Conservation (phyloP, 2,113 vertebrate species). For the Lepisosteus osseus region DNA sequence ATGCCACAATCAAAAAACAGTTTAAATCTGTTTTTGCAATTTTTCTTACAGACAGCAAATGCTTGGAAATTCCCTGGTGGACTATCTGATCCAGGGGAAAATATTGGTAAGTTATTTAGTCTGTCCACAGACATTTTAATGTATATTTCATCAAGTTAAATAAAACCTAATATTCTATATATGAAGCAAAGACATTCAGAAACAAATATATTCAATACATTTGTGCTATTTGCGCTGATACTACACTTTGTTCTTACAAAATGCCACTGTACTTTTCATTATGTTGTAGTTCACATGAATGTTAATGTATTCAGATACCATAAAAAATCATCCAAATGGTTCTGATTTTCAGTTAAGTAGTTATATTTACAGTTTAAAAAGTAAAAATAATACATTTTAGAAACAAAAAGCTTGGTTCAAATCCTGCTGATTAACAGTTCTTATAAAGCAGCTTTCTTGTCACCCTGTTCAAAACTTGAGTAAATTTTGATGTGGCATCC, state of each 20-base stretch:
- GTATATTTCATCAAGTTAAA: conserved; percentile 13
- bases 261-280: not conserved
- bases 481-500: too few relatives aligned
- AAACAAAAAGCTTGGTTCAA: too few relatives aligned
- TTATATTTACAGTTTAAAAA: not conserved
- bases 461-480: too few relatives aligned
- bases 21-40: conserved; percentile 8
- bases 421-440: too few relatives aligned
- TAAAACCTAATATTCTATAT: conserved; percentile 14
- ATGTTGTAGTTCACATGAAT: conserved; percentile 5
- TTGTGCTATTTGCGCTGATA: too few relatives aligned
- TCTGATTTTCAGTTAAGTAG: not conserved
- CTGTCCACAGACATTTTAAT: conserved; percentile 18
- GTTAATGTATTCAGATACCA: not conserved
- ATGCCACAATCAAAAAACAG: conserved; percentile 13
- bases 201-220: too few relatives aligned
- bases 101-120: conserved; percentile 75
- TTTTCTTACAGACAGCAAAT: conserved; percentile 71
- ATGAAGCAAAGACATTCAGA: not conserved
- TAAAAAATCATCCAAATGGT: not conserved
- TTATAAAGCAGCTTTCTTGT: too few relatives aligned
- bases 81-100: conserved; percentile 86
- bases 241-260: too few relatives aligned
- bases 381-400: not conserved
- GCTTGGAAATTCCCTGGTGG: conserved; percentile 95